A percentile compares a stretch with the other conserved stretches of the same genome.
These are phyloP conservation scores for Platyura marginata DNA, from an alignment of 1,140 invertebrate species.

Conservation along the genomic window DNA sequence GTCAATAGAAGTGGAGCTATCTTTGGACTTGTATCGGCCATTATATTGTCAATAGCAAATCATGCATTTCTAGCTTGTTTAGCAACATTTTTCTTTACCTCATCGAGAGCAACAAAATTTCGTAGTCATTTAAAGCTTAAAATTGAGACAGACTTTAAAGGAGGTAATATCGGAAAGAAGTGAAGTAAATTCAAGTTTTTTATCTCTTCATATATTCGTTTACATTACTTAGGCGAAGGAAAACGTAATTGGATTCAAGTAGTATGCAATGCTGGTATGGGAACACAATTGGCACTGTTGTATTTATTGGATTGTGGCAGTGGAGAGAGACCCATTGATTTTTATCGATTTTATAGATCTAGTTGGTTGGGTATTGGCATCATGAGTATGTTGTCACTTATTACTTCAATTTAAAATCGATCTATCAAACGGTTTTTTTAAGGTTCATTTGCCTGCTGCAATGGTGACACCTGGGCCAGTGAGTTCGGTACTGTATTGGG, in stretches of 20 bases:
- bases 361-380: conserved; percentile 69
- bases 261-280: conserved; percentile 75
- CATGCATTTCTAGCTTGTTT: conserved; percentile 56
- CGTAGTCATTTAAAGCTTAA: conserved; percentile 45
- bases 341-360: conserved; percentile 50
- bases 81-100: conserved; percentile 61
- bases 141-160: conserved; percentile 63
- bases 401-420: neutral
- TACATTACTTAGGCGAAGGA: conserved; percentile 26
- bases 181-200: conserved; percentile 1
- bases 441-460: conserved; percentile 63
- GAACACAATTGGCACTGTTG: conserved; percentile 53
- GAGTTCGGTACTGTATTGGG: conserved; percentile 68
- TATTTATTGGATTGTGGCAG: conserved; percentile 67
- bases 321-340: conserved; percentile 62
- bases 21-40: conserved; percentile 54
- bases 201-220: neutral
- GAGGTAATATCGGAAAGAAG: conserved; percentile 32
- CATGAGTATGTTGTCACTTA: conserved; percentile 32
- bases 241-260: conserved; percentile 85
- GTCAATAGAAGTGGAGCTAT: conserved; percentile 48
- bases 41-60: conserved; percentile 61
- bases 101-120: conserved; percentile 69
- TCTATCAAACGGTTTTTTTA: neutral
- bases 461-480: conserved; percentile 84